Conservation (phyloP, 2,113 vertebrate species). For the Chinchilla lanigera region DNA sequence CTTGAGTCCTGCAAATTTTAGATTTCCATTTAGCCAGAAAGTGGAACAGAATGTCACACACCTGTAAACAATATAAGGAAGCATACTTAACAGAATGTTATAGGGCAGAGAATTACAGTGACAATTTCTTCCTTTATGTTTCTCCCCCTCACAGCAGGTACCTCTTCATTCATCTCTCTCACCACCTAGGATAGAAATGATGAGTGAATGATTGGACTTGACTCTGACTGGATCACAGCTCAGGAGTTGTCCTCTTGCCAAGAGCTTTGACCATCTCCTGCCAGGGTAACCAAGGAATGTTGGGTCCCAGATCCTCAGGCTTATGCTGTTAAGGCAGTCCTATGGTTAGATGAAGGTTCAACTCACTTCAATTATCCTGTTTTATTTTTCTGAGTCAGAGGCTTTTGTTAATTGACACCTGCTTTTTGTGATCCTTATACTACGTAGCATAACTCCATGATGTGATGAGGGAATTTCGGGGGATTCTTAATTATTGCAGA, state of each 20-base stretch:
- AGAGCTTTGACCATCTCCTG: not conserved
- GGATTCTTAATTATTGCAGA: not conserved
- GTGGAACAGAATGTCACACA: not conserved
- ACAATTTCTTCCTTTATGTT: not conserved
- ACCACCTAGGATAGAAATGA: not conserved
- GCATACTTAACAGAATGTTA: not conserved
- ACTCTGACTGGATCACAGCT: not conserved
- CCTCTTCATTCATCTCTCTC: not conserved
- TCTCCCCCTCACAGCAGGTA: not conserved
- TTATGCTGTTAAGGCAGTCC: not conserved
- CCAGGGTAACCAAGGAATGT: not conserved
- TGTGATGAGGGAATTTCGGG: not conserved
- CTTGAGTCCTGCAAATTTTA: not conserved
- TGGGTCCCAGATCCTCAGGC: not conserved
- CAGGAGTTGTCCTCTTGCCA: fast-evolving
- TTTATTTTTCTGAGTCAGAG: not conserved
- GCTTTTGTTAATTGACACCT: fast-evolving
- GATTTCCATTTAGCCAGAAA: not conserved
- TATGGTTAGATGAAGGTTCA: not conserved
- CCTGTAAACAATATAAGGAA: not conserved
- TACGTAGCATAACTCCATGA: not conserved
- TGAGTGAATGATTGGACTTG: not conserved
- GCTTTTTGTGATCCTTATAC: not conserved
- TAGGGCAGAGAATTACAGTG: fast-evolving
- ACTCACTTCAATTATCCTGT: not conserved